phyloP scores from a whole-genome alignment of 2,888 invertebrate species.

The Syrista parreyssii region DNA sequence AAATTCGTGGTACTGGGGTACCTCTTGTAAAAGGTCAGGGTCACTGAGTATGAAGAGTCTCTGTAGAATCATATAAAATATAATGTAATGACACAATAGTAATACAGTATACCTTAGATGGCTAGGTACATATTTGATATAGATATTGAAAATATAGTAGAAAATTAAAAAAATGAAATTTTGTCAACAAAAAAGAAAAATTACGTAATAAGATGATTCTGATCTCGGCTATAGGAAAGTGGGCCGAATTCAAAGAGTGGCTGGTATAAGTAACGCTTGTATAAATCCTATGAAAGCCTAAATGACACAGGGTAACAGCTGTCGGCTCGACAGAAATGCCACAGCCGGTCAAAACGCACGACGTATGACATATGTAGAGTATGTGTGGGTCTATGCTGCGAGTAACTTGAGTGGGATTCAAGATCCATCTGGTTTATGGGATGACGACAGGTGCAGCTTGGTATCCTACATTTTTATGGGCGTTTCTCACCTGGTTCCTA shows the following conservation, averaged over 20 bases:
- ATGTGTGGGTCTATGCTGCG: neutral
- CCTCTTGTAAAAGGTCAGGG: neutral
- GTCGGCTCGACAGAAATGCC: slow-evolving; percentile 5
- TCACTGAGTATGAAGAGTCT: neutral
- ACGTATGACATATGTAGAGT: slow-evolving; percentile 5
- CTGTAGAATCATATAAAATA: neutral
- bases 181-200: neutral
- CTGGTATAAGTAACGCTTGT: neutral
- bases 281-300: neutral
- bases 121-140: too few relatives aligned
- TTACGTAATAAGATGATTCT: neutral
- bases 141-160: neutral
- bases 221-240: neutral
- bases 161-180: neutral
- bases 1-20: neutral
- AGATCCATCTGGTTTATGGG: neutral
- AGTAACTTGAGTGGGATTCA: neutral
- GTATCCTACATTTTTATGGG: slow-evolving; percentile 6
- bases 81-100: neutral
- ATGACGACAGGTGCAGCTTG: neutral
- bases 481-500: slow-evolving; percentile 27
- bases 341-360: slow-evolving; percentile 7
- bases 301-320: slow-evolving; percentile 24
- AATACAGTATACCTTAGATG: neutral
- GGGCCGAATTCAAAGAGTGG: neutral